phyloP scores from a whole-genome alignment of 2,888 invertebrate species.

The Drosophila longiperda region DNA sequence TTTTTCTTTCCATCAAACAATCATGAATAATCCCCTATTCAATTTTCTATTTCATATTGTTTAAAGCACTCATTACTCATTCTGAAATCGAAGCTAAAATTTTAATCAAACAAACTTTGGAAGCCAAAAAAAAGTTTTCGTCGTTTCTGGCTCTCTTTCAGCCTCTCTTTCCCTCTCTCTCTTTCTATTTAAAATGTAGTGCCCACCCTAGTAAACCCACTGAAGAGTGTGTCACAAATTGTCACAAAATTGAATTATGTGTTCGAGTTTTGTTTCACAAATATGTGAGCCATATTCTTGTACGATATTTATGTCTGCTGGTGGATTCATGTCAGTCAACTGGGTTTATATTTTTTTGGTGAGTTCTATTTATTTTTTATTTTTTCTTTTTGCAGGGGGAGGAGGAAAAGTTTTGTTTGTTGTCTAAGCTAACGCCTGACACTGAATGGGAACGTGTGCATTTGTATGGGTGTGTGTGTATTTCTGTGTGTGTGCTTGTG shows the following conservation, averaged over 20 bases:
- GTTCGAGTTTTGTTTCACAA: constrained; percentile 40
- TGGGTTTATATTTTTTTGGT: constrained; percentile 33
- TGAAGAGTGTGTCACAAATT: constrained; percentile 28
- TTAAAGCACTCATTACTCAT: neutral
- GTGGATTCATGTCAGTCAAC: constrained; percentile 52
- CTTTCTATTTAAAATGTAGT: neutral
- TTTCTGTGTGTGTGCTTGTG: constrained; percentile 23
- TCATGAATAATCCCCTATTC: neutral
- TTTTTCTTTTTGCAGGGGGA: constrained; percentile 10
- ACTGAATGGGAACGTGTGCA: constrained; percentile 60
- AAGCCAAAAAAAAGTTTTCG: constrained; percentile 4
- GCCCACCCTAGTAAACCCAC: neutral
- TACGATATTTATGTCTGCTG: constrained; percentile 26
- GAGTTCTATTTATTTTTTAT: constrained; percentile 20
- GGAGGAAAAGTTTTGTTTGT: constrained; percentile 48
- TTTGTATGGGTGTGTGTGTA: constrained; percentile 9
- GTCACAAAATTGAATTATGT: constrained; percentile 45
- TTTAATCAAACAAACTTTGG: constrained; percentile 14
- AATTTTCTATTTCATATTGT: neutral
- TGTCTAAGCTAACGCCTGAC: constrained; percentile 60
- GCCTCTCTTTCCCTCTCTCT: neutral
- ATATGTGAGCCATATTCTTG: constrained; percentile 30
- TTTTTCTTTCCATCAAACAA: neutral
- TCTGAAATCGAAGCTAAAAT: constrained; percentile 1
- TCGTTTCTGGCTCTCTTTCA: neutral